Conservation (phyloP, 2,888 invertebrate species). For the Trichogramma evanescens region DNA sequence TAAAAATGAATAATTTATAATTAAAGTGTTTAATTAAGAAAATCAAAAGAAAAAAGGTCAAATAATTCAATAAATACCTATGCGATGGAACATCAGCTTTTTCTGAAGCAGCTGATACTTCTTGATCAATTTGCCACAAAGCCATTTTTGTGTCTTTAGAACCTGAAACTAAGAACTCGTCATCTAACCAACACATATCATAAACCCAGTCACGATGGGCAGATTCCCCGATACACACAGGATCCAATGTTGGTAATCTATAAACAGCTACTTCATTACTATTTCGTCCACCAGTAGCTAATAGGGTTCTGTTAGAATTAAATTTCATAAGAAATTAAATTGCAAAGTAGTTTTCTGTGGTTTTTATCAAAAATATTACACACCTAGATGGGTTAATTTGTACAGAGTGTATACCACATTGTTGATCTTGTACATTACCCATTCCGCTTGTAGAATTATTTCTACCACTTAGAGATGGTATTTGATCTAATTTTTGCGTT, state of each 20-base stretch:
- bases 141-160: constrained; percentile 87
- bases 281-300: constrained; percentile 88
- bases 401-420: constrained; percentile 88
- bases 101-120: constrained; percentile 47
- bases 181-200: constrained; percentile 94
- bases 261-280: constrained; percentile 89
- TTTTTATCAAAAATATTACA: background rate
- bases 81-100: constrained; percentile 50
- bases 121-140: constrained; percentile 72
- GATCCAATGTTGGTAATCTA: constrained; percentile 87
- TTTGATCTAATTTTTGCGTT: constrained; percentile 78
- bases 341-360: background rate
- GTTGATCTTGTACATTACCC: constrained; percentile 57
- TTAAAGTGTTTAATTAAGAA: background rate
- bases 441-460: constrained; percentile 49
- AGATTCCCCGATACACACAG: constrained; percentile 84
- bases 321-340: background rate
- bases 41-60: background rate
- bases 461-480: constrained; percentile 72
- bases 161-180: constrained; percentile 89
- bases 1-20: background rate
- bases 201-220: constrained; percentile 90
- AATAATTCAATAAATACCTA: constrained; percentile 29
- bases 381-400: constrained; percentile 82
- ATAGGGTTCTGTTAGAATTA: constrained; percentile 55